A percentile compares a stretch with the other conserved stretches of the same genome.
These are phyloP conservation scores for Anorthoa munda DNA, from an alignment of 2,888 invertebrate species.

Conservation along the genomic window DNA sequence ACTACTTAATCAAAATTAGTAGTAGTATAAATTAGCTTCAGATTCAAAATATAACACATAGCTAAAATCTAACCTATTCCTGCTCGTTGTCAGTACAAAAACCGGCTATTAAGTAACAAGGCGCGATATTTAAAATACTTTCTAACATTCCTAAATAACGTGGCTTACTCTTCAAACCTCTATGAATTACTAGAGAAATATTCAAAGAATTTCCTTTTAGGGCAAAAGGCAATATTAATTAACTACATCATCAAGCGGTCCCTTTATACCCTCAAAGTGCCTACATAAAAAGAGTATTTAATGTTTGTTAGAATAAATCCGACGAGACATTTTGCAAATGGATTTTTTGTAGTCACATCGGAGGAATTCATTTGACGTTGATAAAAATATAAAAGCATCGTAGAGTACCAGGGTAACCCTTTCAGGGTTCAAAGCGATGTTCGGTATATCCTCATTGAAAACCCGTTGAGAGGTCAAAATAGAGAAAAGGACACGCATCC, in stretches of 20 bases:
- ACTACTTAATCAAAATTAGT: background rate
- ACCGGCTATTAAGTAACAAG: constrained; percentile 15
- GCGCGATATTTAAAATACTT: constrained; percentile 40
- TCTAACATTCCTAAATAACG: constrained; percentile 25
- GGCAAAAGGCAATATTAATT: constrained; percentile 66
- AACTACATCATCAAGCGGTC: constrained; percentile 62
- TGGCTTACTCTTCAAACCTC: constrained; percentile 42
- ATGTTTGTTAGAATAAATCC: constrained; percentile 65
- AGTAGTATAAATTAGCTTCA: background rate
- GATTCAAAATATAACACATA: background rate
- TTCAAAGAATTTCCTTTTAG: constrained; percentile 52
- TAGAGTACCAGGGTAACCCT: constrained; percentile 84
- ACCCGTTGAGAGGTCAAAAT: constrained; percentile 82
- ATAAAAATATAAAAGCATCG: constrained; percentile 85
- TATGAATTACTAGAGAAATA: constrained; percentile 54
- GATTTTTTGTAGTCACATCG: constrained; percentile 81
- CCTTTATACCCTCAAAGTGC: constrained; percentile 62
- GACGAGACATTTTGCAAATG: constrained; percentile 78
- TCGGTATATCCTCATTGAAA: constrained; percentile 85
- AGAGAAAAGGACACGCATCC: constrained; percentile 72
- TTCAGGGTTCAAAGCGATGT: constrained; percentile 82
- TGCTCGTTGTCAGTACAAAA: background rate
- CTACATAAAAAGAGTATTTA: constrained; percentile 65
- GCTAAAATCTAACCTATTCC: background rate
- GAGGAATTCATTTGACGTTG: constrained; percentile 83